Base-by-base conservation (phyloP, 2,113 vertebrate genomes). In the Eidolon helvum region DNA sequence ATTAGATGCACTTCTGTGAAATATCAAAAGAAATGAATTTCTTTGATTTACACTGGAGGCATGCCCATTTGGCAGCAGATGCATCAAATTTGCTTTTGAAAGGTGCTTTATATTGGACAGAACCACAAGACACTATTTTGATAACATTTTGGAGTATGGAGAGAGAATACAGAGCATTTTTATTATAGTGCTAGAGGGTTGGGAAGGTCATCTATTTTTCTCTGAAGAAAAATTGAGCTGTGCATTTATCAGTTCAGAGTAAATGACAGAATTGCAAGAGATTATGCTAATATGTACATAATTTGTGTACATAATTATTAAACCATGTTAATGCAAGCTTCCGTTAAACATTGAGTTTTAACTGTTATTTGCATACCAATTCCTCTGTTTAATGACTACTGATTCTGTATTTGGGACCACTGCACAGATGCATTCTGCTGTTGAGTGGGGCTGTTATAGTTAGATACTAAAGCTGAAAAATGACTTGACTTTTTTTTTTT, bases 21-120 rank as follows among this genome's bases (percentile, higher is more conserved):
- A 98, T 99, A 98, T 98, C 98, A 98, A 98, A 98, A 98, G 98
- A 98, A 98, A 97, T 98, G 88, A 98, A 96, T 98, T 98, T 98
- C 98, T 98, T 99, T 98, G 98, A 98, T 98, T 99, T 98, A 99
- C 98, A 99, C 99, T 99, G 98, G 99, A 99, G 98, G 98, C 98
- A 98, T 98, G 98, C 98, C 98, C 98, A 97, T 98, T 98, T 98
- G 98, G 98, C 98, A 98, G 98, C 98, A 98, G 98, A 98, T 98
- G 98, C 98, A 98, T 98, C 98, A 98, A 96, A 98, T 98, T 98
- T 98, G 97, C 98, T 98, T 98, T 96, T 98, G 97, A 98, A 99
- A 98, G 98, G 98, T 98, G 98, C 98, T 98, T 98, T 98, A 98
- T 97, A 96, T 98, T 98, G 97, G 98, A 98, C 98, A 98, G 96